Conservation (phyloP, 2,797 vertebrate genomes). For the Myripristis murdjan region DNA sequence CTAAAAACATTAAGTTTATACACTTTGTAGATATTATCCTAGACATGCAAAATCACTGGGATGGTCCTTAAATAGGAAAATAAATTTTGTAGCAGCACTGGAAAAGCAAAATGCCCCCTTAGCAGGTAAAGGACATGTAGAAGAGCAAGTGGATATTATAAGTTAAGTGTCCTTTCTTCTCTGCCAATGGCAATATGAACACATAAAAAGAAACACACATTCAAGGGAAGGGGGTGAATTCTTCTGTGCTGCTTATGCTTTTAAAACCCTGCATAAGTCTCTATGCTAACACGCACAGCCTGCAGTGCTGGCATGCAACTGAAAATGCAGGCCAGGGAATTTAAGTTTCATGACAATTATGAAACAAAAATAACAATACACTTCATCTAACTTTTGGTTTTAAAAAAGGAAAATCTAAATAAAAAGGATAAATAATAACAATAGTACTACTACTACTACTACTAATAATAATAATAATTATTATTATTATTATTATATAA, state of each 20-base stretch:
- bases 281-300: background rate
- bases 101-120: background rate
- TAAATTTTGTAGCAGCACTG: background rate
- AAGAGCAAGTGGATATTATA: background rate
- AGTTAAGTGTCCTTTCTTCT: background rate
- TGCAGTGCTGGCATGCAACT: background rate
- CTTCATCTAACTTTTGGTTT: too few species aligned
- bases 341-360: background rate
- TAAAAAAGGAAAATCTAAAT: too few species aligned
- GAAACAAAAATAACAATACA: too few species aligned
- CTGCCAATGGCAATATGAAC: background rate
- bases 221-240: background rate
- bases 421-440: too few species aligned
- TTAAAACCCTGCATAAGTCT: background rate
- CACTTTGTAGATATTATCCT: too few species aligned
- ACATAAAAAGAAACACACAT: conserved; percentile 16
- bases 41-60: too few species aligned
- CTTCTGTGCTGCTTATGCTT: background rate
- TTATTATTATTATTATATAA: too few species aligned
- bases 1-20: too few species aligned
- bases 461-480: too few species aligned
- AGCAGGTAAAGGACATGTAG: too few species aligned
- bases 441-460: too few species aligned
- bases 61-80: too few species aligned
- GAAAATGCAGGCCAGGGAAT: background rate